Conservation (phyloP, 2,888 invertebrate genomes). For the Drosophila dives region DNA sequence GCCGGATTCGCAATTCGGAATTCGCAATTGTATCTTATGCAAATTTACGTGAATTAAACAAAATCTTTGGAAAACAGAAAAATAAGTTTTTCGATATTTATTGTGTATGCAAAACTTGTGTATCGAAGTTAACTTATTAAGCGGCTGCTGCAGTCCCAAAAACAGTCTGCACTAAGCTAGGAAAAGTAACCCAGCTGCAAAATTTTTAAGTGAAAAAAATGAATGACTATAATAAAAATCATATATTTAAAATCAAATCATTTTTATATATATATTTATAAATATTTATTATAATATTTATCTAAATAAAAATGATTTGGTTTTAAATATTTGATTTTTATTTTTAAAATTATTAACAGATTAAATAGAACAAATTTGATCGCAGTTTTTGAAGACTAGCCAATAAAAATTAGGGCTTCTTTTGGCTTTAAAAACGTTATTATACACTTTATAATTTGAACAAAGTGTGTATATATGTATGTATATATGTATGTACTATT, state of each 20-base stretch:
- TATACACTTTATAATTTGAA: too few species aligned
- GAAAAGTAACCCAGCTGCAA: slow-evolving; percentile 15
- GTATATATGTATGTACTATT: background rate
- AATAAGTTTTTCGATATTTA: slow-evolving; percentile 76
- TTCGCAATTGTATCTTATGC: slow-evolving; percentile 75
- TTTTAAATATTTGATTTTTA: background rate
- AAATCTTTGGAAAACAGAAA: slow-evolving; percentile 79
- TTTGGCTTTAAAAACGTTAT: too few species aligned
- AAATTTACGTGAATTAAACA: slow-evolving; percentile 79
- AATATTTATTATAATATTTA: too few species aligned
- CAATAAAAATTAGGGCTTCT: too few species aligned
- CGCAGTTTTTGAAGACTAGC: background rate
- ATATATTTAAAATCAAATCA: too few species aligned
- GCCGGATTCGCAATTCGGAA: slow-evolving; percentile 44
- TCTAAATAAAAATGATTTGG: background rate
- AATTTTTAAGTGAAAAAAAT: fast-evolving
- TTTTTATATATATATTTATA: too few species aligned
- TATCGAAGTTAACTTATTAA: slow-evolving; percentile 74
- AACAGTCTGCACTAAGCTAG: slow-evolving; percentile 10
- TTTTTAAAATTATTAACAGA: background rate
- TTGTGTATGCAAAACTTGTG: slow-evolving; percentile 64
- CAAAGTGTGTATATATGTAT: too few species aligned
- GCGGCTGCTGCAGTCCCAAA: slow-evolving; percentile 30
- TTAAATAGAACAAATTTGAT: fast-evolving
- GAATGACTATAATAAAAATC: background rate